These are phyloP conservation scores for Epirrhoe alternata DNA, from an alignment of 2,888 invertebrate genomes.

Conservation along the genomic window DNA sequence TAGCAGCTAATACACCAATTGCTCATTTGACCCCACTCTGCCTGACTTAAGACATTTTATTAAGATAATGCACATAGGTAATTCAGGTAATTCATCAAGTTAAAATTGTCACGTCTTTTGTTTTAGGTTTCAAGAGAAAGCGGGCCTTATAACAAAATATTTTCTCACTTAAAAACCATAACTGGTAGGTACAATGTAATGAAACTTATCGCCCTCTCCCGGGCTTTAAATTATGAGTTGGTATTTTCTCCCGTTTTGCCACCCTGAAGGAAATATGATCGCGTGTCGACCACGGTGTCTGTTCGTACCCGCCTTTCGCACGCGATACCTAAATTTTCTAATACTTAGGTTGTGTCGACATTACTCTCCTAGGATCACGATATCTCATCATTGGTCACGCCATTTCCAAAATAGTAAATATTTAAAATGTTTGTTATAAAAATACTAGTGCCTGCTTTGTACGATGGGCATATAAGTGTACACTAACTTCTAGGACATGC, in stretches of 20 bases:
- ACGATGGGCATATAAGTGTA: no score
- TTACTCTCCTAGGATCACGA: slow-evolving; percentile 64
- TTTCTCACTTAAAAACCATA: neutral
- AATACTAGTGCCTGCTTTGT: no score
- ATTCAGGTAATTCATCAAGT: no score
- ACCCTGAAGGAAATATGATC: slow-evolving; percentile 62
- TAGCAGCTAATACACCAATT: no score
- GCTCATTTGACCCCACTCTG: no score
- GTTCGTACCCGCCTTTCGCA: slow-evolving; percentile 57
- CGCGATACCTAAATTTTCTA: slow-evolving; percentile 80
- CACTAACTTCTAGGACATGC: no score
- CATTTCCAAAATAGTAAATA: slow-evolving; percentile 5
- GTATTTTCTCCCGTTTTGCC: slow-evolving; percentile 58
- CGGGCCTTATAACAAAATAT: neutral
- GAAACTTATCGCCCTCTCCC: slow-evolving; percentile 33
- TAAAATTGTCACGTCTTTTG: neutral
- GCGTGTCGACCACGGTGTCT: slow-evolving; percentile 69
- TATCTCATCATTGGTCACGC: slow-evolving; percentile 45
- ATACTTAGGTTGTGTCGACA: slow-evolving; percentile 66
- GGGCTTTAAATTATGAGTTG: slow-evolving; percentile 61
- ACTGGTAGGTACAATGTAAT: neutral
- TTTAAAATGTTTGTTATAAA: neutral
- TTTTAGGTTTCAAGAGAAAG: neutral
- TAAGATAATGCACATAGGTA: no score
- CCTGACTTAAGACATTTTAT: no score